A percentile compares a stretch with the other conserved stretches of the same genome.
These are phyloP conservation scores for Pollimyrus isidori DNA, from an alignment of 2,113 vertebrate genomes.

Conservation along the genomic window DNA sequence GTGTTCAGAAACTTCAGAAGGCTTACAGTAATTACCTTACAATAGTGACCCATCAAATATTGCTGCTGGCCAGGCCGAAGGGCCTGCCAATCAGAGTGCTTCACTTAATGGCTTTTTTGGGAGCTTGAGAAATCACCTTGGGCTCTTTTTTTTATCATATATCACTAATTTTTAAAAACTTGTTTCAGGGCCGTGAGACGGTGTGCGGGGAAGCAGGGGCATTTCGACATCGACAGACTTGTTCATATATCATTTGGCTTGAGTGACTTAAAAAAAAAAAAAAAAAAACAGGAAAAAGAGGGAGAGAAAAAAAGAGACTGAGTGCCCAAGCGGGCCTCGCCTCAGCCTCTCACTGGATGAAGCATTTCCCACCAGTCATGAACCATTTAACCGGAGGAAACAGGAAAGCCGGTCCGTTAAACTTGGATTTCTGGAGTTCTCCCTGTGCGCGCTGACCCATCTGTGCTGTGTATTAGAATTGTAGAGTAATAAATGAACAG, in stretches of 20 bases:
- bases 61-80: constrained; percentile 54
- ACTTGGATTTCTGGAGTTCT: constrained; percentile 63
- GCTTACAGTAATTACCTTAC: constrained; percentile 72
- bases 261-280: background rate
- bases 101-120: constrained; percentile 37
- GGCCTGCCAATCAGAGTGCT: constrained; percentile 57
- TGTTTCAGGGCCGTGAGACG: background rate
- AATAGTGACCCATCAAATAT: constrained; percentile 55
- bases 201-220: too few species aligned
- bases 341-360: constrained; percentile 49
- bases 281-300: background rate
- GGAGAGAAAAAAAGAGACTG: background rate
- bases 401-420: constrained; percentile 63
- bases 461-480: constrained; percentile 78
- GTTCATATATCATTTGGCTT: background rate
- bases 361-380: constrained; percentile 61
- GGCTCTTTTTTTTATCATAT: background rate
- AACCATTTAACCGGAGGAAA: constrained; percentile 71
- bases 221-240: background rate
- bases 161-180: constrained; percentile 8
- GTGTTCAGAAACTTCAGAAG: constrained; percentile 68
- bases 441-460: constrained; percentile 59
- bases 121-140: constrained; percentile 1
- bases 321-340: constrained; percentile 10
- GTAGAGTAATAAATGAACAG: constrained; percentile 92